Conservation (phyloP, 2,113 vertebrate species). For the Climacteris rufus region DNA sequence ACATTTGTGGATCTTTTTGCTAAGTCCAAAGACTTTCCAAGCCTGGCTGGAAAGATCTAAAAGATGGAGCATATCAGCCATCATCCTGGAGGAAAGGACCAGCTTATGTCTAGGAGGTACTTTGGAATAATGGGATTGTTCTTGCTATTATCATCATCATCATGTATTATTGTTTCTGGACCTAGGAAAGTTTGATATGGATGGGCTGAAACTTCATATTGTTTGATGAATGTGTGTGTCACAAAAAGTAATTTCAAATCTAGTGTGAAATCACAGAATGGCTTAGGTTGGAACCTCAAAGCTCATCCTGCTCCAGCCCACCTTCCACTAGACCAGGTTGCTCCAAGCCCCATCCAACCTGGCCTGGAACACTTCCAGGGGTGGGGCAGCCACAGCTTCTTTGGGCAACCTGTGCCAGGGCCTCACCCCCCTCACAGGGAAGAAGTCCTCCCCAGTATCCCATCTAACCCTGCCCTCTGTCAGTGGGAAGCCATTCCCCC, state of each 20-base stretch:
- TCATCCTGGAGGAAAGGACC: neutral
- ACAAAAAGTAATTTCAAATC: neutral
- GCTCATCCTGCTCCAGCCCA: neutral
- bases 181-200: neutral
- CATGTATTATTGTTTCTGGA: neutral
- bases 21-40: neutral
- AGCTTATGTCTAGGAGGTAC: neutral
- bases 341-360: neutral
- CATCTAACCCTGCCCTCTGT: neutral
- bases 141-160: neutral
- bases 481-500: neutral
- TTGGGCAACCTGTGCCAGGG: neutral
- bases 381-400: neutral
- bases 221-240: neutral
- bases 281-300: neutral
- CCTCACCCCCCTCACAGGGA: fast-evolving
- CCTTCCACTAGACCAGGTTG: fast-evolving
- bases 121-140: neutral
- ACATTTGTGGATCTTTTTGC: neutral
- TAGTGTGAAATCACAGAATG: neutral
- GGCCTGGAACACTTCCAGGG: neutral
- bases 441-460: neutral
- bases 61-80: neutral
- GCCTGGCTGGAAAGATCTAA: neutral
- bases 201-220: neutral